A percentile compares a stretch with the other conserved stretches of the same genome.
phyloP scores from a whole-genome alignment of 2,113 vertebrate species.

The Centropus bengalensis region DNA sequence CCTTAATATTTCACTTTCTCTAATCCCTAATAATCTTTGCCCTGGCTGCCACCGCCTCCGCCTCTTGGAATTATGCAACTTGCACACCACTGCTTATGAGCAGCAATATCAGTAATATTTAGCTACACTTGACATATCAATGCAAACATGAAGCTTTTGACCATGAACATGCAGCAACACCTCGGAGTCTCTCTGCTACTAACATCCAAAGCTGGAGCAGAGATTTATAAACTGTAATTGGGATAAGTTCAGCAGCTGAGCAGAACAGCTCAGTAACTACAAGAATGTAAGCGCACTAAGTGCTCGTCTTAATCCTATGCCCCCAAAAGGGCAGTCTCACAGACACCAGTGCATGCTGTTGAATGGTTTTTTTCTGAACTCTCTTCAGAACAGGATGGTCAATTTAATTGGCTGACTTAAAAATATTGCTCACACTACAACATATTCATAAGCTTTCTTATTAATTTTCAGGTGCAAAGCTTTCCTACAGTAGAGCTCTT shows the following conservation, averaged over 20 bases:
- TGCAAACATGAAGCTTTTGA: neutral
- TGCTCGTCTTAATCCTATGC: neutral
- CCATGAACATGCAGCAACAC: neutral
- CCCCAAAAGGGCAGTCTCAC: neutral
- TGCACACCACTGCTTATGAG: neutral
- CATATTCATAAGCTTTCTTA: neutral
- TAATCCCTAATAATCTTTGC: slow-evolving; percentile 1
- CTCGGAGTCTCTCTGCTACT: slow-evolving; percentile 39
- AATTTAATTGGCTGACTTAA: neutral
- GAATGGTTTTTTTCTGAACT: neutral
- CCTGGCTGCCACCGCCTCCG: neutral
- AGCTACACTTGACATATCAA: neutral
- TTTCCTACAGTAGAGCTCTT: neutral
- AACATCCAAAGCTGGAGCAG: slow-evolving; percentile 21
- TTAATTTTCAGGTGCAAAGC: neutral
- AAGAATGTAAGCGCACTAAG: neutral
- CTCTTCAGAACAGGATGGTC: neutral
- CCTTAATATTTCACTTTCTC: neutral
- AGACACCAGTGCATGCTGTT: neutral
- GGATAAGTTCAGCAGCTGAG: neutral
- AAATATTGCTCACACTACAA: neutral
- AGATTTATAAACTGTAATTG: neutral
- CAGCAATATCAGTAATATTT: neutral
- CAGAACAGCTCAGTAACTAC: neutral
- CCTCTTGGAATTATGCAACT: neutral